phyloP scores from a whole-genome alignment of 2,888 invertebrate species.

The Coenonympha glycerion region DNA sequence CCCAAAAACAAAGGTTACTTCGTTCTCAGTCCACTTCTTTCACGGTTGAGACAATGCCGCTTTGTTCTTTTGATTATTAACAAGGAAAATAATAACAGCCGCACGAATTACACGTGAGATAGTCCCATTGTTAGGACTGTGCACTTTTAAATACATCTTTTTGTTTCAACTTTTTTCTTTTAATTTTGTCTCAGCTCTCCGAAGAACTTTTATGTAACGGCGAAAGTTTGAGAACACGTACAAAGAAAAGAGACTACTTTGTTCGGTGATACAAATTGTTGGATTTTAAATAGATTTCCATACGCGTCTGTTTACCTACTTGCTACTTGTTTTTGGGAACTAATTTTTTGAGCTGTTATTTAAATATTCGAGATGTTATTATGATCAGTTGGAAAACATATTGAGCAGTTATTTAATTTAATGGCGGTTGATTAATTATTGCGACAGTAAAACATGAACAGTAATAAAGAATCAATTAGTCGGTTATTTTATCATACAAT shows the following conservation, averaged over 20 bases:
- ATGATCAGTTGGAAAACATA: too few relatives aligned
- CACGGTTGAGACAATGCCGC: conserved; percentile 29
- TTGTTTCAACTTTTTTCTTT: conserved; percentile 7
- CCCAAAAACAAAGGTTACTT: conserved; percentile 22
- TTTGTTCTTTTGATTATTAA: conserved; percentile 33
- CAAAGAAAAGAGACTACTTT: not conserved
- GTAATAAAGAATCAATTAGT: too few relatives aligned
- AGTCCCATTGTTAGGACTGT: conserved; percentile 32
- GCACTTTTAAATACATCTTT: conserved; percentile 16
- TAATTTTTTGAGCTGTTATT: too few relatives aligned
- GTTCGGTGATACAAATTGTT: not conserved
- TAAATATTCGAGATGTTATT: too few relatives aligned
- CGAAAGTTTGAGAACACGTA: conserved; percentile 9
- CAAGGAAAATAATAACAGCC: conserved; percentile 31
- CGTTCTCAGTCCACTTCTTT: conserved; percentile 22
- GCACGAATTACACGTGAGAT: conserved; percentile 33
- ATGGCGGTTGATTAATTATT: too few relatives aligned
- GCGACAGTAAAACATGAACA: too few relatives aligned
- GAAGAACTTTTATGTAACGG: conserved; percentile 10
- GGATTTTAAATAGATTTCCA: conserved; percentile 3
- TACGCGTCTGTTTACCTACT: not conserved
- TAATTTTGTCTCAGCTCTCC: conserved; percentile 1
- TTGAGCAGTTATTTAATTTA: too few relatives aligned
- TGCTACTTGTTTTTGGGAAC: not conserved
- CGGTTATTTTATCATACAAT: too few relatives aligned